These are phyloP conservation scores for Rhamphomyia laevipes DNA, from an alignment of 2,888 invertebrate species.

Conservation along the genomic window DNA sequence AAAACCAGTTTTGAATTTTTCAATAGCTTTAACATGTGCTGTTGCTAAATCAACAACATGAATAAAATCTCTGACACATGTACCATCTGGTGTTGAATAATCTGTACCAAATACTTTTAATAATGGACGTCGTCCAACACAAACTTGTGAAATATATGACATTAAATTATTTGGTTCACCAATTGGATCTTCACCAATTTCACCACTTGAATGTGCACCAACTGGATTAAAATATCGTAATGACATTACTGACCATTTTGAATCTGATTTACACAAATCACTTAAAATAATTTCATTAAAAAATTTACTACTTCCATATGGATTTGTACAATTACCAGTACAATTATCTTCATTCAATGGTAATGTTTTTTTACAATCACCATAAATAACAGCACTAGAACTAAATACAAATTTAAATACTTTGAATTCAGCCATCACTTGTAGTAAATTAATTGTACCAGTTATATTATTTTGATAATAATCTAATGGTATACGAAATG, in stretches of 20 bases:
- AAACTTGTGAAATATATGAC: conserved; percentile 85
- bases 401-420: conserved; percentile 68
- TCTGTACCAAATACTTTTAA: conserved; percentile 78
- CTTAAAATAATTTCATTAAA: conserved; percentile 85
- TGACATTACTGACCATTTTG: conserved; percentile 81
- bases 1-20: conserved; percentile 49
- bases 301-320: conserved; percentile 84
- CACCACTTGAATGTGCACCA: conserved; percentile 78
- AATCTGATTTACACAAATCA: conserved; percentile 64
- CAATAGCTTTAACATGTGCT: conserved; percentile 79
- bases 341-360: conserved; percentile 77
- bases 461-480: conserved; percentile 87
- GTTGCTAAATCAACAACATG: conserved; percentile 83
- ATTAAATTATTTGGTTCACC: conserved; percentile 83
- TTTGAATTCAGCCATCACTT: conserved; percentile 43
- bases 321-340: conserved; percentile 72
- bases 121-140: conserved; percentile 66
- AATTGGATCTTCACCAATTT: conserved; percentile 85
- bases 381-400: conserved; percentile 59
- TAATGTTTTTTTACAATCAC: conserved; percentile 59
- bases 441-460: conserved; percentile 74
- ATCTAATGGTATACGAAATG: conserved; percentile 71
- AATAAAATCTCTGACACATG: conserved; percentile 85
- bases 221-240: conserved; percentile 89
- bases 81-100: conserved; percentile 78